phyloP scores from a whole-genome alignment of 2,797 vertebrate genomes.

The Ceryle rudis region DNA sequence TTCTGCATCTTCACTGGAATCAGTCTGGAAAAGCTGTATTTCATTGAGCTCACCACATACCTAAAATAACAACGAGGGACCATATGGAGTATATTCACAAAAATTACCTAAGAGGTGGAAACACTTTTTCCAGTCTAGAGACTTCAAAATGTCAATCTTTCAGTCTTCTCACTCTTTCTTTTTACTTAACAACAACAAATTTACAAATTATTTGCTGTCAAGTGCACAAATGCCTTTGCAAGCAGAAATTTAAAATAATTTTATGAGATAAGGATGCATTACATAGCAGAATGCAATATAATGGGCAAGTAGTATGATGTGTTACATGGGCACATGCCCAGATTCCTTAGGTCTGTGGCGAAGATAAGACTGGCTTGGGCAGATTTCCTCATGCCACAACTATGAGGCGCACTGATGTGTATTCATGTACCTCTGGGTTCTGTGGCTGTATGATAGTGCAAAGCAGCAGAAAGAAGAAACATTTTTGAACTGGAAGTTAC shows the following conservation, averaged over 20 bases:
- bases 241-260: background rate
- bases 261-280: background rate
- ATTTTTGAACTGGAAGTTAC: background rate
- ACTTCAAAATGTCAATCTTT: background rate
- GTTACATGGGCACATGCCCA: background rate
- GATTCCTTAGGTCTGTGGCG: background rate
- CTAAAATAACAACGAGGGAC: background rate
- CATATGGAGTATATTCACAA: background rate
- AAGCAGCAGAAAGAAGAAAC: background rate
- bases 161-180: background rate
- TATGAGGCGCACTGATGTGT: background rate
- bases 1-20: background rate
- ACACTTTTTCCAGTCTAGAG: background rate
- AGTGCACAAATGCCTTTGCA: background rate
- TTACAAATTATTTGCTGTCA: background rate
- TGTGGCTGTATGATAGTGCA: background rate
- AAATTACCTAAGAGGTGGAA: background rate
- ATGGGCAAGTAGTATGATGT: background rate
- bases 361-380: background rate
- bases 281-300: background rate
- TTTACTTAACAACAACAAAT: background rate
- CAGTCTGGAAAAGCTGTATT: background rate
- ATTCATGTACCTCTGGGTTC: background rate
- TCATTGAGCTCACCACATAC: rapidly evolving
- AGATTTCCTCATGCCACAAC: background rate